A percentile compares a stretch with the other conserved stretches of the same genome.
These are phyloP conservation scores for Pristionchus exspectatus DNA, from an alignment of 2,888 invertebrate species.

Conservation along the genomic window DNA sequence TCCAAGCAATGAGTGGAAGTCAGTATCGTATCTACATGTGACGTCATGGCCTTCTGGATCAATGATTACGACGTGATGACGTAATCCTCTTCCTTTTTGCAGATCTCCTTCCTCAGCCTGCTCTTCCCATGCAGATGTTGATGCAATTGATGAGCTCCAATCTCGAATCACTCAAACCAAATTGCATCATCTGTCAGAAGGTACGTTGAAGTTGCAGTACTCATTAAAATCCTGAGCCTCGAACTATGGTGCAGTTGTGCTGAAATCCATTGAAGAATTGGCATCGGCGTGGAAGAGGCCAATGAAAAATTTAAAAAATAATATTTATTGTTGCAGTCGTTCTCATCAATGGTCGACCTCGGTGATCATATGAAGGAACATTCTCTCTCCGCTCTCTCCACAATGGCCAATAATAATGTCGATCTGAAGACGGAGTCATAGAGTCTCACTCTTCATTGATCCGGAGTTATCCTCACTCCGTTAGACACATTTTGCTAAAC, in stretches of 20 bases:
- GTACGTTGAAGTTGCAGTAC: too few relatives aligned
- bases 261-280: too few relatives aligned
- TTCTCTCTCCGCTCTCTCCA: conserved; percentile 59
- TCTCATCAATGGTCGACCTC: conserved; percentile 68
- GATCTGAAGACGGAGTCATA: conserved; percentile 51
- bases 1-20: conserved; percentile 47
- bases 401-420: conserved; percentile 43
- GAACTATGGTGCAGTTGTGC: too few relatives aligned
- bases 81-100: conserved; percentile 57
- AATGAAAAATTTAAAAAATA: too few relatives aligned
- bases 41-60: background rate
- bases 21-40: too few relatives aligned
- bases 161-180: conserved; percentile 48
- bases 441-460: background rate
- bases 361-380: conserved; percentile 74
- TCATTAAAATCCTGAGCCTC: too few relatives aligned
- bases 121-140: conserved; percentile 71
- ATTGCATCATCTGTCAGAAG: conserved; percentile 50
- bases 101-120: conserved; percentile 58
- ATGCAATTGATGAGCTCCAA: conserved; percentile 76
- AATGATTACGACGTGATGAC: conserved; percentile 54
- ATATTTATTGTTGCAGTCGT: conserved; percentile 56
- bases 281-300: too few relatives aligned
- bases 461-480: background rate
- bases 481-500: conserved; percentile 25